phyloP scores from a whole-genome alignment of 1,140 invertebrate genomes.

The Aphaenogaster floridana region DNA sequence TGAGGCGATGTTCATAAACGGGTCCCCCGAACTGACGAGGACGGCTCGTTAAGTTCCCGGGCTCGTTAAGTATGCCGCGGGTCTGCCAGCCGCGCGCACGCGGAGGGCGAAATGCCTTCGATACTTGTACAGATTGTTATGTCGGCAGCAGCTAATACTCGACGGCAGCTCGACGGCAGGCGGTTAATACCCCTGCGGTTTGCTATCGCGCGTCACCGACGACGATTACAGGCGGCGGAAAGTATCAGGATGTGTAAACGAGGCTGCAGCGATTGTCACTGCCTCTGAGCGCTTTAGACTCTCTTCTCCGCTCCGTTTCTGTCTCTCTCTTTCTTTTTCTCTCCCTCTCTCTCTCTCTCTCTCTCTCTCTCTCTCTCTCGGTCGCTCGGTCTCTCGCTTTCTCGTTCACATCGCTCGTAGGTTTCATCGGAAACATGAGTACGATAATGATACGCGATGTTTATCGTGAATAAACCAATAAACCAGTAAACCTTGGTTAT shows the following conservation, averaged over 20 bases:
- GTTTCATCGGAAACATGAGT: constrained; percentile 31
- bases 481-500: constrained; percentile 33
- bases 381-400: neutral
- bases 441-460: constrained; percentile 31
- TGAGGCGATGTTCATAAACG: constrained; percentile 65
- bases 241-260: constrained; percentile 52
- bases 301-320: neutral
- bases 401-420: neutral
- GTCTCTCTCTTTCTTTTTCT: neutral
- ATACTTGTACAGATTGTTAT: constrained; percentile 72
- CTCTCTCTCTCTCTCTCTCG: neutral
- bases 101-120: constrained; percentile 64
- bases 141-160: constrained; percentile 61
- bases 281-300: neutral
- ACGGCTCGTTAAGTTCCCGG: constrained; percentile 69
- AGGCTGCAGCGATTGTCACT: constrained; percentile 2
- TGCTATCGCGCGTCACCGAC: constrained; percentile 32
- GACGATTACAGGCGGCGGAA: constrained; percentile 52
- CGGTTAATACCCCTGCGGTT: constrained; percentile 45
- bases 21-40: constrained; percentile 59
- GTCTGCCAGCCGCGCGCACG: constrained; percentile 29
- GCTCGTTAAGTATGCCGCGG: constrained; percentile 61
- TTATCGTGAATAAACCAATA: constrained; percentile 30
- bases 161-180: constrained; percentile 24
- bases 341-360: neutral